A percentile compares a stretch with the other conserved stretches of the same genome.
phyloP scores from a whole-genome alignment of 2,113 vertebrate genomes.

The Eupsittula cactorum region DNA sequence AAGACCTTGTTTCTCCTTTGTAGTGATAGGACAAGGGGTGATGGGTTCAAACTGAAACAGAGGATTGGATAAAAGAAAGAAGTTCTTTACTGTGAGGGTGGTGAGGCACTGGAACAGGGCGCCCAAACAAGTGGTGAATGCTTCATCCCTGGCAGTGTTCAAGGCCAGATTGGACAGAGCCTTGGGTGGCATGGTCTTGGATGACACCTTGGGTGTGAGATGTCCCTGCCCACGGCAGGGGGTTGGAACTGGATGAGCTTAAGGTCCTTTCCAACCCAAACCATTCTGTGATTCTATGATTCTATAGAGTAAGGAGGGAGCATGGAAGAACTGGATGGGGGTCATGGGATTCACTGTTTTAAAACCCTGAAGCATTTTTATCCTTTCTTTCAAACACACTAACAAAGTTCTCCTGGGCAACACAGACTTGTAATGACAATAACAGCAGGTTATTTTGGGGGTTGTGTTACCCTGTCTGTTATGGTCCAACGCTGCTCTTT shows the following conservation, averaged over 20 bases:
- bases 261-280: background rate
- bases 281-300: background rate
- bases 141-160: background rate
- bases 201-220: too few relatives aligned
- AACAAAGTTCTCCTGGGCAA: background rate
- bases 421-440: rapidly evolving
- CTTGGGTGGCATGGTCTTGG: background rate
- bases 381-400: background rate
- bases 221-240: background rate
- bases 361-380: background rate
- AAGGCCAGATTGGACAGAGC: background rate
- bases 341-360: rapidly evolving
- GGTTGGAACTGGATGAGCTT: background rate
- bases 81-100: background rate
- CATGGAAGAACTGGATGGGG: background rate
- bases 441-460: background rate
- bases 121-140: background rate
- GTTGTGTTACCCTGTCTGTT: background rate
- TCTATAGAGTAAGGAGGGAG: background rate
- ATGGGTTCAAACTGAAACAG: background rate
- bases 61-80: background rate
- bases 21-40: background rate
- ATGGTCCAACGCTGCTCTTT: background rate
- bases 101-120: rapidly evolving
- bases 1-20: background rate